Base-by-base conservation (phyloP, 2,113 vertebrate species). In the Tiliqua scincoides region DNA sequence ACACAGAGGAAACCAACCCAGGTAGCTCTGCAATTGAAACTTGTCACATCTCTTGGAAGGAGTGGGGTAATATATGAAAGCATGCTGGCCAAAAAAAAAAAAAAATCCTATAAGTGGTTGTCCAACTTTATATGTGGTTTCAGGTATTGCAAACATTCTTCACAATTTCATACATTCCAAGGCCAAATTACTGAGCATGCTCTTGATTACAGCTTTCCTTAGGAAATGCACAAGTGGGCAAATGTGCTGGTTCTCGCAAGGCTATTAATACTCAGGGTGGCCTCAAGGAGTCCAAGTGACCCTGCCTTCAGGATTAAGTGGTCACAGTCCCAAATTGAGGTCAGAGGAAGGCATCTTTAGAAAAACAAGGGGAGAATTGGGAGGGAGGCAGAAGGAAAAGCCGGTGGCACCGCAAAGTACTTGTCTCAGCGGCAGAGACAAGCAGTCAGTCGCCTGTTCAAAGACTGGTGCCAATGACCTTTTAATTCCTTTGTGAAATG, bases 71-170 rank as follows among this genome's bases (percentile, higher is more conserved):
- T 37, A 67, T 63, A 17, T 80, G 27, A 11, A 79, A 18, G 43
- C 6, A 54, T 57, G 8, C 52, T 37, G 48, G 32, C n/a, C n/a
- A n/a, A n/a, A n/a, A n/a, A n/a, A n/a, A n/a, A n/a, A n/a, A n/a
- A n/a, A n/a, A 27, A 1, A 11, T 32, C 15, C 65, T 32, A 82
- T 91, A 92, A 89, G 86, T 90, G 88, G 85, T 17, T 85, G 40
- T 1, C 27, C 72, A 71, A 82, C 85, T 90, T 63, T 87, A 91
- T 90, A 77, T 83, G 80, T 77, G 79, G 74, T 89, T 82, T 89
- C 48, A 85, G 62, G 78, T 85, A 89, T 88, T 87, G 91, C 84
- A 91, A 92, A 87, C 77, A 88, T 89, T 85, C 89, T 92, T 92
- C 86, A 84, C 81, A 84, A 62, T 17, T n/a, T 82, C n/a, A 11